These are phyloP conservation scores for Drosophila borealis DNA, from an alignment of 2,888 invertebrate genomes.

Conservation along the genomic window DNA sequence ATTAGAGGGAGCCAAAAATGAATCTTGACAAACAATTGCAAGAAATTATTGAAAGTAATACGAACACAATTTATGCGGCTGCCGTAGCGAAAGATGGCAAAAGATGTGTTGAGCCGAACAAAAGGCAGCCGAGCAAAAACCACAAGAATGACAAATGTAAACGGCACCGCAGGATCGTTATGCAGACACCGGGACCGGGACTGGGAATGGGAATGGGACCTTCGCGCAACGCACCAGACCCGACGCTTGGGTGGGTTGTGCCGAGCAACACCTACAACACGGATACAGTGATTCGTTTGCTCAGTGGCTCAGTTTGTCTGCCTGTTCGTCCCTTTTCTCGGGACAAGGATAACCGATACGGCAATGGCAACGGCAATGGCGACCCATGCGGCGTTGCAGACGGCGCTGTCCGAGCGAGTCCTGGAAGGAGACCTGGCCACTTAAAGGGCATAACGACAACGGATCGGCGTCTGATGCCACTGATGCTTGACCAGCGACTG, in stretches of 20 bases:
- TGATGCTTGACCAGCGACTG: constrained; percentile 65
- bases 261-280: constrained; percentile 70
- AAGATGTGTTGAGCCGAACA: constrained; percentile 36
- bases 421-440: constrained; percentile 43
- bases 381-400: constrained; percentile 75
- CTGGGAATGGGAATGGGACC: background rate
- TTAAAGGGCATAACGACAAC: constrained; percentile 55
- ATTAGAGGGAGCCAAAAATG: constrained; percentile 12
- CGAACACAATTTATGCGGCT: constrained; percentile 53
- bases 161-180: constrained; percentile 56
- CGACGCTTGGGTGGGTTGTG: constrained; percentile 59
- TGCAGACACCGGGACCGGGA: constrained; percentile 6
- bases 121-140: constrained; percentile 53
- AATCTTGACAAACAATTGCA: constrained; percentile 48
- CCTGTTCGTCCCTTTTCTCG: constrained; percentile 20
- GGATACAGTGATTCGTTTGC: constrained; percentile 44
- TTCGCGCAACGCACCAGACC: constrained; percentile 32
- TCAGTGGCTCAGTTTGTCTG: constrained; percentile 23
- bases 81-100: constrained; percentile 30
- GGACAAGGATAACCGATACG: constrained; percentile 31
- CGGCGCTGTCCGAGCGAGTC: constrained; percentile 43
- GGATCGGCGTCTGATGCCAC: constrained; percentile 32
- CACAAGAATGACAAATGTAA: constrained; percentile 73
- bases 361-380: constrained; percentile 10
- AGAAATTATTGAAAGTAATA: constrained; percentile 60